Percentiles rank a stretch among this genome's conserved stretches.
phyloP scores from a whole-genome alignment of 2,888 invertebrate genomes.

The Alloscopus bannaensis region DNA sequence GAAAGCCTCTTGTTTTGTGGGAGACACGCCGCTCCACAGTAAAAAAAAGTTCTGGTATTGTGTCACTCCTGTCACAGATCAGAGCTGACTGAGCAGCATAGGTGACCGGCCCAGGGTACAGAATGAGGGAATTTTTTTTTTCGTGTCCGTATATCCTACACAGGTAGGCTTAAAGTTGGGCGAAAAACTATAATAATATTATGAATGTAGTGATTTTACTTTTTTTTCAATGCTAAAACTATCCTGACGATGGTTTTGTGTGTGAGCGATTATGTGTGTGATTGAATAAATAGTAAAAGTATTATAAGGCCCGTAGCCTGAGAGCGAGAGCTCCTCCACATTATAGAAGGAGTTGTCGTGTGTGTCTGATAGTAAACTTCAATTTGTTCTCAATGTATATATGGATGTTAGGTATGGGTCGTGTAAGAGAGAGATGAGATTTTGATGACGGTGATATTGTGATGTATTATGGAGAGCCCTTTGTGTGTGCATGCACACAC shows the following conservation, averaged over 20 bases:
- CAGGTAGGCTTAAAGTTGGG: background rate
- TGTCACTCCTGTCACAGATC: constrained; percentile 43
- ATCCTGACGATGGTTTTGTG: background rate
- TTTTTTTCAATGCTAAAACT: constrained; percentile 46
- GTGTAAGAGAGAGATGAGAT: no score
- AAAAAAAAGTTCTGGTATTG: constrained; percentile 11
- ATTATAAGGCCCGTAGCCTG: constrained; percentile 16
- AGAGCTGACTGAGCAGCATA: constrained; percentile 33
- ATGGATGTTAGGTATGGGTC: background rate
- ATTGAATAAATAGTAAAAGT: constrained; percentile 44
- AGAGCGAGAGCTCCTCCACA: no score
- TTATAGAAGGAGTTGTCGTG: no score
- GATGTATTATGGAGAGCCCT: background rate
- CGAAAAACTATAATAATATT: background rate
- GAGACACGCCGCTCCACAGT: background rate
- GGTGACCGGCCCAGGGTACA: constrained; percentile 43
- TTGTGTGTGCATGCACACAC: background rate
- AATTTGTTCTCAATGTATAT: background rate
- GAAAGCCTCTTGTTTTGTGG: background rate
- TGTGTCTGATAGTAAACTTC: no score
- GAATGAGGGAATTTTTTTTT: constrained; percentile 23
- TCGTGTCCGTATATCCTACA: no score
- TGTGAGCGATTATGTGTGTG: background rate
- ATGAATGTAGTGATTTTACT: constrained; percentile 6
- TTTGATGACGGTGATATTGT: no score